phyloP scores from a whole-genome alignment of 2,888 invertebrate species.

The Orthosia gracilis region DNA sequence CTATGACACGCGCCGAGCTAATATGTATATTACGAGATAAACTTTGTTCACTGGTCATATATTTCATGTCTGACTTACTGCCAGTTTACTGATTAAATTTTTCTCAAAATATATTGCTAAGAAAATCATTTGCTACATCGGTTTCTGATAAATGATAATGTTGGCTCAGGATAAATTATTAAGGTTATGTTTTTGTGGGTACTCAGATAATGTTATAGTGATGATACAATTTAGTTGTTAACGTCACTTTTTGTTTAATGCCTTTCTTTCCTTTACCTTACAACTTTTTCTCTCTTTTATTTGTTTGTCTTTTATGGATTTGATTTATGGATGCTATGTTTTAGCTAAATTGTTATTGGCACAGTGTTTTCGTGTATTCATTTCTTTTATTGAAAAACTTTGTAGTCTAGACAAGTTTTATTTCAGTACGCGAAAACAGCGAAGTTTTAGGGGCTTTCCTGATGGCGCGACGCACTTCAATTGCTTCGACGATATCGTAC shows the following conservation, averaged over 20 bases:
- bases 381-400: conserved; percentile 9
- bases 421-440: not conserved
- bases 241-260: conserved; percentile 3
- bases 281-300: not conserved
- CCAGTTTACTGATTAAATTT: conserved; percentile 81
- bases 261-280: not conserved
- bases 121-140: conserved; percentile 61
- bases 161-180: conserved; percentile 14
- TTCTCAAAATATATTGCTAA: conserved; percentile 73
- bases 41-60: conserved; percentile 86
- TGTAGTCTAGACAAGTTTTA: not conserved
- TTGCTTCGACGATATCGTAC: too few relatives aligned
- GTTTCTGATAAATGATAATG: conserved; percentile 37
- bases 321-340: conserved; percentile 6
- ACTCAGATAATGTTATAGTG: conserved; percentile 3
- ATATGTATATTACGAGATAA: conserved; percentile 82
- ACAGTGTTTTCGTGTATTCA: not conserved
- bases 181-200: not conserved
- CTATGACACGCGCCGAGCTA: conserved; percentile 62
- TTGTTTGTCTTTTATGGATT: not conserved
- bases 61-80: conserved; percentile 83
- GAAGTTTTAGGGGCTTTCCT: too few relatives aligned
- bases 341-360: not conserved
- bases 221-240: conserved; percentile 8
- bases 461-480: too few relatives aligned